Evolutionary conservation across 2,888 invertebrate species (phyloP), one percentile per base, ranked within the genome.

Genomic region (Xestobium rufovillosum): DNA sequence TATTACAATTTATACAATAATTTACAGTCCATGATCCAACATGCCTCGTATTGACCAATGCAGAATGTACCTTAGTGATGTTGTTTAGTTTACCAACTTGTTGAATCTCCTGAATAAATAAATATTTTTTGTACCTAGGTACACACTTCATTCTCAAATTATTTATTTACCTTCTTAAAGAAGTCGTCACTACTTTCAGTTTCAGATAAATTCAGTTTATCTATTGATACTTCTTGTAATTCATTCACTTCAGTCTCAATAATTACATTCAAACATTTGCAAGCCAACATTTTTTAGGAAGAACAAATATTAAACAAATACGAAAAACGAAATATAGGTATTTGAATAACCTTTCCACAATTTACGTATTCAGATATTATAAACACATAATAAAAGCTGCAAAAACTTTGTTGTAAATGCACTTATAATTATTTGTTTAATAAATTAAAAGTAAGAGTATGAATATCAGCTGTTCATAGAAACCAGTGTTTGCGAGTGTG

Each of bases 191-290:
- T 70, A 63, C 70, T 71, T 66, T 79, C 79, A 51, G 65, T 63
- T 46, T 69, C 64, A 56, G 71, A 66, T 57, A 80, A 60, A 55
- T 73, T 71, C 57, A 77, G 61, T 57, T 70, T 70, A 49, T 69
- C 70, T 51, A 71, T 59, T 56, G 71, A 72, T 56, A 74, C 65
- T 60, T 70, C 68, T 53, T 70, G 70, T 57, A 76, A 69, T 53
- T 68, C 65, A 48, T 67, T 59, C 61, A 71, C 71, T 57, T 73
- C 74, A 56, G 76, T 69, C 64, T 75, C 75, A 51, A 82, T 70
- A 50, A 71, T 69, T 53, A 83, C 72, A 68, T 86, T 86, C 56
- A 83, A 67, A 66, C 86, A 86, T 70, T 82, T 80, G 69, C 86
- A 86, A 57, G 79, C 74, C 61, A 76, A 68, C 74, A 75, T 75